Conservation (phyloP, 2,113 vertebrate genomes). For the Saguinus imperator region DNA sequence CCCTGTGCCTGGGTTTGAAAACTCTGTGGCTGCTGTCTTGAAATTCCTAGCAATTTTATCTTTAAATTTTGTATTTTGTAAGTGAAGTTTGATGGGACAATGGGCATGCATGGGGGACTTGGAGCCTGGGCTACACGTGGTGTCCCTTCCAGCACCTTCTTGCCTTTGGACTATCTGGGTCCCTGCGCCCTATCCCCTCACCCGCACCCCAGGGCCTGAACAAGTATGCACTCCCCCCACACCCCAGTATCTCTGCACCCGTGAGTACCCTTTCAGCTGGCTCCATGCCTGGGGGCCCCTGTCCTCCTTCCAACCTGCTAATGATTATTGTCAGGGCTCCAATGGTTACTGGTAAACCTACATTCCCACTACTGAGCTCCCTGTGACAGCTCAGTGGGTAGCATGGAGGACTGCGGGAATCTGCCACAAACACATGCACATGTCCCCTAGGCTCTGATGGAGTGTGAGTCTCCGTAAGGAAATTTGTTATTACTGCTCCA, state of each 20-base stretch:
- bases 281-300: background rate
- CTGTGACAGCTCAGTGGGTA: too few relatives aligned
- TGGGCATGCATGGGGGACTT: accelerated
- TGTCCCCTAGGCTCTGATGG: background rate
- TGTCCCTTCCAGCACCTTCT: too few relatives aligned
- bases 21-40: background rate
- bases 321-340: background rate
- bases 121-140: accelerated
- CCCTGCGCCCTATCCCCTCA: too few relatives aligned
- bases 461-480: background rate
- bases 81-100: background rate
- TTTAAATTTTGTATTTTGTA: background rate
- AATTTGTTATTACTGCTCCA: background rate
- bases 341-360: too few relatives aligned
- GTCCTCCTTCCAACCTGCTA: background rate
- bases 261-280: background rate
- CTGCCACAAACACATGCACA: too few relatives aligned
- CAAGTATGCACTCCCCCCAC: background rate
- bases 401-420: too few relatives aligned
- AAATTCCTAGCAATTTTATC: background rate
- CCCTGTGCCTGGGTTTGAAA: accelerated
- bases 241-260: too few relatives aligned
- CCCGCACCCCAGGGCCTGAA: background rate
- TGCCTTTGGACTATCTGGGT: too few relatives aligned
- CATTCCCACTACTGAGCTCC: background rate